A percentile compares a stretch with the other conserved stretches of the same genome.
Conservation (phyloP, 1,140 invertebrate genomes). For the Drosophila ambigua region DNA sequence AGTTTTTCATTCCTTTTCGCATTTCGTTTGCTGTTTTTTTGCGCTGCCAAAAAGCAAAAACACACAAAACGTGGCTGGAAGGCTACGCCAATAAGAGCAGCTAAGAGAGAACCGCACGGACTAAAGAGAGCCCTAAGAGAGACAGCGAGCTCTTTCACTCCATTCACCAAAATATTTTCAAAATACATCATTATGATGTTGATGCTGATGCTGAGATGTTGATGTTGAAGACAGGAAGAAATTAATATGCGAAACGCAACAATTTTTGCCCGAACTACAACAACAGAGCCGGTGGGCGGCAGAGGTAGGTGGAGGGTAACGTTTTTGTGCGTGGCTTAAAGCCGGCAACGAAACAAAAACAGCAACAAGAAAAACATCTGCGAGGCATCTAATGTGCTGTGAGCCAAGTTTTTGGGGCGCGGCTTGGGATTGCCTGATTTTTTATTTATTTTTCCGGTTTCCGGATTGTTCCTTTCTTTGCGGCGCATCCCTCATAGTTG, state of each 20-base stretch:
- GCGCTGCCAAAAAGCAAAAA: constrained; percentile 27
- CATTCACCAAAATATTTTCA: constrained; percentile 40
- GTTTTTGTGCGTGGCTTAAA: constrained; percentile 59
- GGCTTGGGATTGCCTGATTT: constrained; percentile 30
- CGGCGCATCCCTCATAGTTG: constrained; percentile 4
- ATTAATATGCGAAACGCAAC: constrained; percentile 83
- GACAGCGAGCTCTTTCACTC: constrained; percentile 20
- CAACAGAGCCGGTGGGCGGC: not conserved
- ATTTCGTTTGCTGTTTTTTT: constrained; percentile 8
- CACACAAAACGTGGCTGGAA: constrained; percentile 57
- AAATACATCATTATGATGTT: constrained; percentile 50
- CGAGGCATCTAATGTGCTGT: constrained; percentile 64
- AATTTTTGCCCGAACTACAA: constrained; percentile 74
- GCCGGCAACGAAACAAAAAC: constrained; percentile 63
- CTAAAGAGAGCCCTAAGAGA: constrained; percentile 33
- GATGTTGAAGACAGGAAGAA: constrained; percentile 72
- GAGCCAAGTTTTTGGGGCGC: constrained; percentile 57
- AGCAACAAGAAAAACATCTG: constrained; percentile 58
- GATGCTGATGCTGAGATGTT: constrained; percentile 49
- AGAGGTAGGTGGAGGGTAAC: constrained; percentile 41
- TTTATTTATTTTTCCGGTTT: constrained; percentile 18
- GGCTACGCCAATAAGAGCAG: constrained; percentile 71
- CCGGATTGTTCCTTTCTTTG: constrained; percentile 6
- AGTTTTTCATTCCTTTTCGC: not conserved
- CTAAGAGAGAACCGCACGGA: constrained; percentile 57